phyloP scores from a whole-genome alignment of 2,888 invertebrate species.

The Teinopalpus imperialis region DNA sequence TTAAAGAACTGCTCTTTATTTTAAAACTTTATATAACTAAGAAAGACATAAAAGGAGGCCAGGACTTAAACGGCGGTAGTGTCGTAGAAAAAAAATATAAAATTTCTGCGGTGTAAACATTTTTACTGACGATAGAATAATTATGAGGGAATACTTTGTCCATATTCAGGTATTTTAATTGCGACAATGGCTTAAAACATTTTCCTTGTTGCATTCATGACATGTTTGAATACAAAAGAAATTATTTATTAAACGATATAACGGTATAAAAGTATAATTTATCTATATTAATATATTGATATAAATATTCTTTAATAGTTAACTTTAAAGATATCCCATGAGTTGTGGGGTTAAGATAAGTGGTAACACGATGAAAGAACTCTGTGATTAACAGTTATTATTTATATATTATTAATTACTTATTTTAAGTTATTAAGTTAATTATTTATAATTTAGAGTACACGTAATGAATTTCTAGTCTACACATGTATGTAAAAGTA shows the following conservation, averaged over 20 bases:
- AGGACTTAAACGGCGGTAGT: not conserved
- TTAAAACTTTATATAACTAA: not conserved
- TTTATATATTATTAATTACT: too few species aligned
- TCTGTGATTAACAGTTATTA: too few species aligned
- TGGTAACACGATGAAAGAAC: too few species aligned
- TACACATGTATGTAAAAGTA: too few species aligned
- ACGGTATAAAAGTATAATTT: too few species aligned
- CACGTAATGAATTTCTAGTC: too few species aligned
- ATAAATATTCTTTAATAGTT: too few species aligned
- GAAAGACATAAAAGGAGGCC: not conserved
- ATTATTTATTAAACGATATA: not conserved
- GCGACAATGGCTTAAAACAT: conserved; percentile 1
- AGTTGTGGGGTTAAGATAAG: too few species aligned
- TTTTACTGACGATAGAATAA: conserved; percentile 7
- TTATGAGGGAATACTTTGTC: not conserved
- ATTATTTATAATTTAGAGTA: too few species aligned
- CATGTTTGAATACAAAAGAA: conserved; percentile 4
- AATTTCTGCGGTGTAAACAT: not conserved
- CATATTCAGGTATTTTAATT: conserved; percentile 5
- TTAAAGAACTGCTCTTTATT: not conserved
- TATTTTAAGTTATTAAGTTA: too few species aligned
- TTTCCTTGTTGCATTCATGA: conserved; percentile 9
- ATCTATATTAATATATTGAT: too few species aligned
- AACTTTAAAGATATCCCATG: too few species aligned
- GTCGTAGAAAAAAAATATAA: not conserved